These are phyloP conservation scores for Rhorus exstirpatorius DNA, from an alignment of 2,888 invertebrate species.

Conservation along the genomic window DNA sequence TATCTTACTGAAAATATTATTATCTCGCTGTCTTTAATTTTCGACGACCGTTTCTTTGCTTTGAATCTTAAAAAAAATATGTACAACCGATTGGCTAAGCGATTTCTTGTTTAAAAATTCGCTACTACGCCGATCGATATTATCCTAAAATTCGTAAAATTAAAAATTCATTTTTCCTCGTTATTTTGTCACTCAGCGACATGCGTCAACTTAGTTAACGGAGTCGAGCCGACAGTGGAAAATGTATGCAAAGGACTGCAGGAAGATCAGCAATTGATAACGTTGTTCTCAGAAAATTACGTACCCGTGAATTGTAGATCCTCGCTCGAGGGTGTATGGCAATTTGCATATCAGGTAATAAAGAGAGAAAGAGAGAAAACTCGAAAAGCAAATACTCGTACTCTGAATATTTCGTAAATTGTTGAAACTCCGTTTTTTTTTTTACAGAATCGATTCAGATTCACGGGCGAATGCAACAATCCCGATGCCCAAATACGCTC, in stretches of 20 bases:
- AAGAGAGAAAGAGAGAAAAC: background rate
- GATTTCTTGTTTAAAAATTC: too few species aligned
- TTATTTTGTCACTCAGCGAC: slow-evolving; percentile 87
- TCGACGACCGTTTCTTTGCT: too few species aligned
- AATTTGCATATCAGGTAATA: slow-evolving; percentile 93
- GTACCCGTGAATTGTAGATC: slow-evolving; percentile 96
- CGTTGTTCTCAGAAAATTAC: slow-evolving; percentile 96
- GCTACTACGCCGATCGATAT: too few species aligned
- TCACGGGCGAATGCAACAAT: slow-evolving; percentile 96
- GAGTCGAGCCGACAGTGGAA: slow-evolving; percentile 91
- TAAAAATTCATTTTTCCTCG: background rate
- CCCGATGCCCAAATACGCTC: slow-evolving; percentile 96
- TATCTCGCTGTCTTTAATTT: too few species aligned
- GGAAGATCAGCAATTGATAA: slow-evolving; percentile 93
- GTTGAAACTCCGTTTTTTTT: background rate
- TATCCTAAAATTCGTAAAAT: background rate
- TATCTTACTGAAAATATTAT: too few species aligned
- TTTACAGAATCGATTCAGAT: slow-evolving; percentile 92
- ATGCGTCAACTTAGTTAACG: slow-evolving; percentile 90
- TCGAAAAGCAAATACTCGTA: background rate
- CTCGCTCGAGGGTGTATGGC: slow-evolving; percentile 98
- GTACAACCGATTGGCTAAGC: too few species aligned
- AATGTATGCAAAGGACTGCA: slow-evolving; percentile 92
- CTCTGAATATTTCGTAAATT: background rate
- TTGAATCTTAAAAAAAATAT: too few species aligned